Evolutionary conservation across 1,140 invertebrate species (phyloP).

Genomic region (Whitmania pigra): DNA sequence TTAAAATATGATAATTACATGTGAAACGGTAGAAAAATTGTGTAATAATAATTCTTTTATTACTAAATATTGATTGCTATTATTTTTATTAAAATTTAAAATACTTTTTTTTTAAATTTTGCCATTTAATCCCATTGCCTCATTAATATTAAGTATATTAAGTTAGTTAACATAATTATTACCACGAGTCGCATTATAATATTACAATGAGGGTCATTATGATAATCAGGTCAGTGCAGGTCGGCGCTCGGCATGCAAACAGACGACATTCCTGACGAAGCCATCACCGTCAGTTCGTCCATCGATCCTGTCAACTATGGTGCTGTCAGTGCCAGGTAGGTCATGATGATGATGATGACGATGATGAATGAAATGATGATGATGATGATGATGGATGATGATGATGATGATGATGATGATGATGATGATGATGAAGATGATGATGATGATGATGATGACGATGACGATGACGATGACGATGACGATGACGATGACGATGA

Average conservation of each 20-base stretch:
- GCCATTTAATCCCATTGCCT: too few species aligned
- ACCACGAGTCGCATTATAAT: too few species aligned
- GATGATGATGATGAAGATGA: slow-evolving; percentile 11
- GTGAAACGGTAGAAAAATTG: too few species aligned
- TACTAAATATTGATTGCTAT: too few species aligned
- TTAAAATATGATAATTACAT: too few species aligned
- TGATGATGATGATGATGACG: slow-evolving; percentile 7
- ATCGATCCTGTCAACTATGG: slow-evolving; percentile 40
- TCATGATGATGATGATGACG: neutral
- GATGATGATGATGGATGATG: slow-evolving; percentile 10
- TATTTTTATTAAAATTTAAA: too few species aligned
- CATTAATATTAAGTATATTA: too few species aligned
- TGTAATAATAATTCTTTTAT: too few species aligned
- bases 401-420: slow-evolving; percentile 8
- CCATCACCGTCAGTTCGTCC: slow-evolving; percentile 41
- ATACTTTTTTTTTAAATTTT: too few species aligned
- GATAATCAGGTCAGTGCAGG: slow-evolving; percentile 28
- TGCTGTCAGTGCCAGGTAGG: slow-evolving; percentile 41
- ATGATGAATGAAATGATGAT: neutral
- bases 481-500: neutral
- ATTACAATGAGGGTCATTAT: too few species aligned
- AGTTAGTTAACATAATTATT: too few species aligned
- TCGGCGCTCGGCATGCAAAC: slow-evolving; percentile 41
- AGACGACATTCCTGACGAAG: slow-evolving; percentile 36
- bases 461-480: neutral